phyloP scores from a whole-genome alignment of 2,113 vertebrate genomes.

The Ranitomeya imitator region DNA sequence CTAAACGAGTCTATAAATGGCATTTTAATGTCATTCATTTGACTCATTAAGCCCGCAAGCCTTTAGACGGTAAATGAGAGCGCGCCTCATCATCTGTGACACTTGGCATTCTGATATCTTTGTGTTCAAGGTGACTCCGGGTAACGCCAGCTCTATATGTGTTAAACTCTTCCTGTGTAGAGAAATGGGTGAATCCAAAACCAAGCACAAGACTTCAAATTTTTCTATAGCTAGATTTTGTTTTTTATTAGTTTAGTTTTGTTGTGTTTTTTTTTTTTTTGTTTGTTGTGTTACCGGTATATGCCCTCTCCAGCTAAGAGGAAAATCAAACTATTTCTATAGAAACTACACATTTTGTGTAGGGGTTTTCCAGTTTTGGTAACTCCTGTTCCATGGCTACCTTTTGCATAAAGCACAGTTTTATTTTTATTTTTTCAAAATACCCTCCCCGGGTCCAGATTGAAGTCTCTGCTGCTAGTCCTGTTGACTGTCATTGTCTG shows the following conservation, averaged over 20 bases:
- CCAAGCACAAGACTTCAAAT: background rate
- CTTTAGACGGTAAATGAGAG: background rate
- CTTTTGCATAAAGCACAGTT: too few species aligned
- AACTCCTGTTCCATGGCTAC: too few species aligned
- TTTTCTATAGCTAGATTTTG: background rate
- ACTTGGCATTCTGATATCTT: background rate
- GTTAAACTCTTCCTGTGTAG: background rate
- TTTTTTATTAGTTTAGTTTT: background rate
- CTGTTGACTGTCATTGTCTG: too few species aligned
- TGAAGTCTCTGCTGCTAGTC: too few species aligned
- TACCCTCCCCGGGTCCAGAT: too few species aligned
- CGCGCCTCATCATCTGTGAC: background rate
- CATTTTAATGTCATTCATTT: conserved; percentile 33
- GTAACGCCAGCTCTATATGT: background rate
- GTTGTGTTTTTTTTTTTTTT: background rate
- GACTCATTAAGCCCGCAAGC: conserved; percentile 20
- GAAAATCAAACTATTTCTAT: too few species aligned
- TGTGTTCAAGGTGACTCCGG: conserved; percentile 25
- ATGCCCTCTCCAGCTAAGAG: too few species aligned
- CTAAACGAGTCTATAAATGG: conserved; percentile 27
- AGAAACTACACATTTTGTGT: too few species aligned
- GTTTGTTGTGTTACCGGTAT: too few species aligned
- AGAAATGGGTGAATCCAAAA: background rate
- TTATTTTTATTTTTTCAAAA: too few species aligned
- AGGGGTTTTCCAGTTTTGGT: too few species aligned